Evolutionary conservation across 2,113 vertebrate genomes (phyloP).

Genomic region (Mionectes macconnelli): DNA sequence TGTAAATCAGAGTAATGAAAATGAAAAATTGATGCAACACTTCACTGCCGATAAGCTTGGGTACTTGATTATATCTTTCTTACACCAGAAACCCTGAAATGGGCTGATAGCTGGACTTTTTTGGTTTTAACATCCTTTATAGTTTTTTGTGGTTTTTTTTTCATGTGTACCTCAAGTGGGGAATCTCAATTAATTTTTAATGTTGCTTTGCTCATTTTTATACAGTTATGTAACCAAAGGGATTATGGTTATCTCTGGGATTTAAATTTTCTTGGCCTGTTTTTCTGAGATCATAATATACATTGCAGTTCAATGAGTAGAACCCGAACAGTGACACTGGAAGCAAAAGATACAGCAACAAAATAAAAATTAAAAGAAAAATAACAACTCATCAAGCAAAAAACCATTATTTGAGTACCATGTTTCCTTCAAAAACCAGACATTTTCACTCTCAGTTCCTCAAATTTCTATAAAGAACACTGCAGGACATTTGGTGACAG

Average conservation of each 20-base stretch:
- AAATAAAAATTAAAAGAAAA: neutral
- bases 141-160: fast-evolving
- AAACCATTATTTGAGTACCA: neutral
- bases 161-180: neutral
- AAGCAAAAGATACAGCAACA: neutral
- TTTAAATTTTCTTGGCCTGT: neutral
- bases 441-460: neutral
- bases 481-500: neutral
- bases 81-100: neutral
- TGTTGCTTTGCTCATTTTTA: neutral
- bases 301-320: neutral
- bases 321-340: neutral
- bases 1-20: neutral
- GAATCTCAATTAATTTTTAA: neutral
- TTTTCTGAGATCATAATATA: neutral
- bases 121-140: neutral
- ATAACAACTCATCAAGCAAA: neutral
- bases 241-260: neutral
- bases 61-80: neutral
- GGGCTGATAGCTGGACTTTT: neutral
- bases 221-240: neutral
- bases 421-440: neutral
- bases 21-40: neutral
- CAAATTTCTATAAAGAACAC: neutral
- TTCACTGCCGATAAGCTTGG: neutral